Conservation (phyloP, 2,888 invertebrate species). For the Eulithis testata region DNA sequence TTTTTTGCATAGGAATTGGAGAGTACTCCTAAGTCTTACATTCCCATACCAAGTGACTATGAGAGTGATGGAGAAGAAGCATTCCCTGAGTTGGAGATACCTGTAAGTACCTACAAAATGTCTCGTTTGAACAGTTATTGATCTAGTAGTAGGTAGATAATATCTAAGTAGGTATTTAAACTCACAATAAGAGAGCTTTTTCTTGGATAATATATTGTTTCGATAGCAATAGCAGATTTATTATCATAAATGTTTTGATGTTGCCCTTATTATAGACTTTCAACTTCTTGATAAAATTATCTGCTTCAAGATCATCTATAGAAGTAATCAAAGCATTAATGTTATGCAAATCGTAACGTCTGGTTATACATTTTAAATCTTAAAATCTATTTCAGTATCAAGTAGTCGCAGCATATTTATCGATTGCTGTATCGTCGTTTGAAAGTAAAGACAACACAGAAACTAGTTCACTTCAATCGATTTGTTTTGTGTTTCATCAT, state of each 20-base stretch:
- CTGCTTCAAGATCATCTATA: constrained; percentile 1
- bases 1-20: constrained; percentile 68
- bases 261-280: constrained; percentile 4
- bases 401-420: not conserved
- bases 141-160: too few relatives aligned
- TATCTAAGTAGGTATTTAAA: too few relatives aligned
- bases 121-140: too few relatives aligned
- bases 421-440: not conserved
- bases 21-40: constrained; percentile 61
- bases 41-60: constrained; percentile 67
- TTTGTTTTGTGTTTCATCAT: constrained; percentile 45
- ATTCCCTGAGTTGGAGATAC: constrained; percentile 73
- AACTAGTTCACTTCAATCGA: constrained; percentile 27
- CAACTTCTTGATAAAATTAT: constrained; percentile 13
- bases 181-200: too few relatives aligned
- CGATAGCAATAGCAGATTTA: not conserved
- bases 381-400: not conserved
- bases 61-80: constrained; percentile 82
- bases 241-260: not conserved
- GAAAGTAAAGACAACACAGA: constrained; percentile 12
- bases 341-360: constrained; percentile 5
- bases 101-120: constrained; percentile 62
- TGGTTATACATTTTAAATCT: constrained; percentile 1
- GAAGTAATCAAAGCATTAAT: constrained; percentile 5
- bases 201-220: not conserved